Base-by-base conservation (phyloP, 2,797 vertebrate species). In the Danio jaintianensis region DNA sequence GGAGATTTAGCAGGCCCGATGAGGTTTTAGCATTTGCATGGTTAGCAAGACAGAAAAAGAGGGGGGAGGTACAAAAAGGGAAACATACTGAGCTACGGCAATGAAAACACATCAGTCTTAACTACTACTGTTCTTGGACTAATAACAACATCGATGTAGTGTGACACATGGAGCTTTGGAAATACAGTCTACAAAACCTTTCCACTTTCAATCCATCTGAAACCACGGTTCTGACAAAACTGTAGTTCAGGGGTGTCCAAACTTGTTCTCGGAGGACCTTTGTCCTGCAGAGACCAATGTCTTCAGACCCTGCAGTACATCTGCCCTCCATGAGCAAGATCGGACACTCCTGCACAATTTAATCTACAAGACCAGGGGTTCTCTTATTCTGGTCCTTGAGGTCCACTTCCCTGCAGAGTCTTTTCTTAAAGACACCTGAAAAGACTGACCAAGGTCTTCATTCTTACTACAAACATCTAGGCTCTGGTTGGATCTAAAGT, bases 31-130 rank as follows among this genome's bases (percentile, higher is more conserved):
- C 20, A 58, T 68, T 68, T 66, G 55, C 22, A 55, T 38, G 55
- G 40, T 20, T 47, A 75, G 74, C 58, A 73, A 40, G 18, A 77
- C 47, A 6, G 71, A 43, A 18, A 74, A 47, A 15, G 48, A 18
- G 70, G 12, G 13, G n/a, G 63, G 56, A 61, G 40, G 74, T 42
- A 84, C 55, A 87, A 82, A 84, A 80, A 75, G 61, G 70, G 71
- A 84, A 56, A 84, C 81, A 82, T 9, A 80, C 81, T 84, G 75
- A 85, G 78, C 83, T 73, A 48, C 0, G 61, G 58, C 80, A 66
- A 81, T 80, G 68, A 82, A 80, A 73, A 48, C 75, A 80, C 74
- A 84, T 67, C 20, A 53, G 22, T 73, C 58, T 73, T 80, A 56
- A 55, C 78, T 73, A 72, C 22, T 11, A 56, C 22, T 50, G 52